phyloP scores from a whole-genome alignment of 2,888 invertebrate species.

The Microchrysa polita region DNA sequence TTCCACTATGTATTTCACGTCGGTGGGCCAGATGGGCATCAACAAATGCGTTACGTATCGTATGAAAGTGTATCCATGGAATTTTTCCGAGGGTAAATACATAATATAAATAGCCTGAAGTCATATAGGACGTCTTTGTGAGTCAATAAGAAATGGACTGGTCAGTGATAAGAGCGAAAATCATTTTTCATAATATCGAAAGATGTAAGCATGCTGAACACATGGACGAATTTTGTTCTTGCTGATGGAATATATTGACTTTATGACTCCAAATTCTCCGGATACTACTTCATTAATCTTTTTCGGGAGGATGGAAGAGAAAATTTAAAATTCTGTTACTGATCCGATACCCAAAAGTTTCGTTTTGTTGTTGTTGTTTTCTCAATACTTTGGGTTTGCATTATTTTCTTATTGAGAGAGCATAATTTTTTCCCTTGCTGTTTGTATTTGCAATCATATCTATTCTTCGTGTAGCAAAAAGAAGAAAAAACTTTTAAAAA shows the following conservation, averaged over 20 bases:
- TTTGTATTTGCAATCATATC: conserved; percentile 2
- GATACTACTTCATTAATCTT: conserved; percentile 31
- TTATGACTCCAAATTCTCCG: conserved; percentile 25
- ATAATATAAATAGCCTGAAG: not conserved
- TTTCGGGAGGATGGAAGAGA: not conserved
- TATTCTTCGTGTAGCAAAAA: not conserved
- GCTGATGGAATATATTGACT: conserved; percentile 18
- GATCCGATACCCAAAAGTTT: conserved; percentile 22
- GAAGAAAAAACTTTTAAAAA: not conserved
- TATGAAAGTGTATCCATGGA: too few species aligned
- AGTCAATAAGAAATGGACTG: conserved; percentile 7
- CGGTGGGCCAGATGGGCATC: too few species aligned
- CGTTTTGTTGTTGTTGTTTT: not conserved
- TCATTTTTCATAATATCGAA: conserved; percentile 10
- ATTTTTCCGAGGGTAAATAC: too few species aligned
- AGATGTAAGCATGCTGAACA: not conserved
- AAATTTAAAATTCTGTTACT: conserved; percentile 22
- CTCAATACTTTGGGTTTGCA: not conserved
- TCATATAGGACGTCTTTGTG: not conserved
- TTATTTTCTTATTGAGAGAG: too few species aligned
- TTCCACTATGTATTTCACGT: too few species aligned
- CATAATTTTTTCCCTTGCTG: too few species aligned
- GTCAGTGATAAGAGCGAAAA: conserved; percentile 8
- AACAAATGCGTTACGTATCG: too few species aligned
- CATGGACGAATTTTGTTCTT: not conserved